Base-by-base conservation (phyloP, 2,888 invertebrate species). In the Caenorhabditis parvicauda region DNA sequence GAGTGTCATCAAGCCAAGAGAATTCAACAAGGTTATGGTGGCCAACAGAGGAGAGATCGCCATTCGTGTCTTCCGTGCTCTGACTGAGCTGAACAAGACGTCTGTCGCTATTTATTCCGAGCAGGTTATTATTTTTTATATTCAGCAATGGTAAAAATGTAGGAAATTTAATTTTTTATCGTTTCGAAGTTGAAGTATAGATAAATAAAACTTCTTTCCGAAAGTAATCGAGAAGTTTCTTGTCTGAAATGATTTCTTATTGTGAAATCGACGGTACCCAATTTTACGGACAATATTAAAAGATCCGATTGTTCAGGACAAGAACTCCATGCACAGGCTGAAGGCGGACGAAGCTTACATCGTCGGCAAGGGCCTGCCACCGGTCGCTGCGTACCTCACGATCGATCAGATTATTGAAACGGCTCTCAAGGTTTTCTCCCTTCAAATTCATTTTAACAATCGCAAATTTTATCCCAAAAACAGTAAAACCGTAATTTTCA, bases 61-160 rank as follows among this genome's bases (percentile, higher is more conserved):
- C 14, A 93, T 98, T 72, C 87, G 98, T 73, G 94, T 98, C 38
- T 98, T 98, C 84, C 87, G 98, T 83, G 98, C 98, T 79, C 94
- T 96, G 82, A 91, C 89, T 19, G 98, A 98, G 84, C 85, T 98
- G 81, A 93, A 94, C 17, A 96, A 98, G 73, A 84, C 76, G 2
- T 92, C 96, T 3, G 95, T 99, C 53, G 96, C 95, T 50, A 89
- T 99, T 51, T 99, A 96, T 86, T 95, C 95, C 45, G 96, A 96
- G 81, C 79, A 79, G 51, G 70, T 70, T 25, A 35, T n/a, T n/a
- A n/a, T 35, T 27, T 27, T 24, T 21, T 7, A 5, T n/a, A n/a
- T n/a, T n/a, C n/a, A n/a, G n/a, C n/a, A n/a, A n/a, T n/a, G n/a
- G n/a, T 3, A 5, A 32, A 39, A 4, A 12, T 12, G 5, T 45